Evolutionary conservation across 2,113 vertebrate species (phyloP), one percentile per base, ranked within the genome.

Genomic region (Scatophagus argus): DNA sequence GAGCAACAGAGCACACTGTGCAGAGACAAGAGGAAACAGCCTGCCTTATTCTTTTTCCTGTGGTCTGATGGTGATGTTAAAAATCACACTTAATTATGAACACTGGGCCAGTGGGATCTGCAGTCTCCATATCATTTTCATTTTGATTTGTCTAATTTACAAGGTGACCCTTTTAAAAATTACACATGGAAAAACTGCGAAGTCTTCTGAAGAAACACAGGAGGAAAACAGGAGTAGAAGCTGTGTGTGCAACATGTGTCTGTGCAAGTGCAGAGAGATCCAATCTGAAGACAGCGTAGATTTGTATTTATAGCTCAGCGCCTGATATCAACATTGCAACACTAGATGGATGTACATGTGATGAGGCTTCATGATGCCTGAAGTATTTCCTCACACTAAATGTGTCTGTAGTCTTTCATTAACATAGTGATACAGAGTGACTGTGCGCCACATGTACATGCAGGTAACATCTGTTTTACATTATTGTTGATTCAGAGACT

Each of bases 61-160:
- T 65, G 64, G 71, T 68, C 52, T 56, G 23, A 77, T 56, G 34
- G 47, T 68, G 69, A 86, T 29, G 49, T 31, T 68, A 68, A 79
- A 89, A 89, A 91, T 88, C 84, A 84, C 81, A 86, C 82, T 85
- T 88, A 75, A 91, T 91, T 92, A 89, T 78, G 69, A 85, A 86
- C 76, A 70, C 25, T 61, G 74, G 66, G 43, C 73, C 71, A 7
- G 55, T 56, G 84, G 82, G 85, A 90, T 55, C 41, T 47, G 44
- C 79, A 60, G 27, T 75, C 75, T 63, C 74, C 47, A n/a, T n/a
- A n/a, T 60, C 36, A 74, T 75, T 32, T 36, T 65, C n/a, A 44
- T 51, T 69, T 72, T 39, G 8, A 51, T 31, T 63, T n/a, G 17
- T 59, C 8, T 41, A 36, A 59, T 79, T 75, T 32, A 36, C 23